Evolutionary conservation across 53 echinoderm and acorn worm genomes (phyloP).

Genomic region (Paelopatides confundens): DNA sequence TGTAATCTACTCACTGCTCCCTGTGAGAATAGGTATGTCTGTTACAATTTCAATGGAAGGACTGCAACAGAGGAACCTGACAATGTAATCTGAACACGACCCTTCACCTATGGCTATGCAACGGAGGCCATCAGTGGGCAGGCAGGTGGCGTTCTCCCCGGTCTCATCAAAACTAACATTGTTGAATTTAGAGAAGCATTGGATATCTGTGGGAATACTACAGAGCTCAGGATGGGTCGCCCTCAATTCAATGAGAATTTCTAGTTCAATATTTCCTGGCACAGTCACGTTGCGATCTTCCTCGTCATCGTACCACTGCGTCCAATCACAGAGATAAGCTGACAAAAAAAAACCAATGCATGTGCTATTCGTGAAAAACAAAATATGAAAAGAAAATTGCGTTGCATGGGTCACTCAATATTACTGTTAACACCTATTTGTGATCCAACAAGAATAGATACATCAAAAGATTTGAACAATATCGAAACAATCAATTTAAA

Average conservation of each 20-base stretch:
- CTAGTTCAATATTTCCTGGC: not conserved
- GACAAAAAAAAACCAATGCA: not conserved
- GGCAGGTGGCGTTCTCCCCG: constrained; percentile 16
- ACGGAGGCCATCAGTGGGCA: not conserved
- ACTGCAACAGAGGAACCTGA: constrained; percentile 15
- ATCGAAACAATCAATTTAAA: too few relatives aligned
- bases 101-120: not conserved
- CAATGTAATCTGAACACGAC: constrained; percentile 9
- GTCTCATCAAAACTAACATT: constrained; percentile 15
- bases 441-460: too few relatives aligned
- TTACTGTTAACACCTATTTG: too few relatives aligned
- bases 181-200: not conserved
- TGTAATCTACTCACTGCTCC: not conserved
- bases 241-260: not conserved
- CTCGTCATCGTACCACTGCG: constrained; percentile 22
- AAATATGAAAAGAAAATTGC: too few relatives aligned
- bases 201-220: not conserved
- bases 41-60: not conserved
- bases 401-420: too few relatives aligned
- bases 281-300: not conserved
- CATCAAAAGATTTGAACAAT: too few relatives aligned
- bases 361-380: too few relatives aligned
- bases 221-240: not conserved
- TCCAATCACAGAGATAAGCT: constrained; percentile 15
- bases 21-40: not conserved